Base-by-base conservation (phyloP, 2,113 vertebrate genomes). In the Delphinus delphis region DNA sequence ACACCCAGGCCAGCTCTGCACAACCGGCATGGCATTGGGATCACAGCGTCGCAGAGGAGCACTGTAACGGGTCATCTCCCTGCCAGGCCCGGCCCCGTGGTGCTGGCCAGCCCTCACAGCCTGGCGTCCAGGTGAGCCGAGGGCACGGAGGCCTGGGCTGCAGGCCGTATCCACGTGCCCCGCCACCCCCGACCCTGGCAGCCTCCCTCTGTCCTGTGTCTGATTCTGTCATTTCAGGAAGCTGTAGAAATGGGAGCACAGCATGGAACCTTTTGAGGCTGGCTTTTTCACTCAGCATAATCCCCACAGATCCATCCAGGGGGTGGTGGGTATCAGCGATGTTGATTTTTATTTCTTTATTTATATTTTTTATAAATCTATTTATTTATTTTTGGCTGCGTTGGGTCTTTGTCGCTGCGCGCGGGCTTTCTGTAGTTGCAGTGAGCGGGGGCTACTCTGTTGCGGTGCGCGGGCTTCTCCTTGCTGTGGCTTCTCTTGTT, bases 161-260 rank as follows among this genome's bases (percentile, higher is more conserved):
- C 18, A 2, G n/a, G 38, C 12, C 44, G 10, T 36, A 38, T 25
- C 28, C 25, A 28, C 44, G 3, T n/a, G 23, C 77, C 67, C 70
- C 3, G 6, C 13, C 6, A 0, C 1, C 33, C 21, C 11, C 13
- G 17, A n/a, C 53, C 14, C 33, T 25, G 4, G n/a, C n/a, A 47
- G 36, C 44, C 31, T 17, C 23, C 7, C 74, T 26, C 38, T 21
- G 26, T 26, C 71, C 58, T 33, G 15, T 25, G 5, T 67, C 41
- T 44, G 60, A 28, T 47, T 38, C 14, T 33, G 18, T 53, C 25
- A 18, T 31, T 80, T 91, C 62, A 68, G 58, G 23, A 65, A 33
- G 31, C 14, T 28, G 0, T 21, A 6, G 21, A 65, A 38, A 36
- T 36, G 20, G 47, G 60, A 47, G 18, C 28, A 36, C 8, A 21